Percentiles rank a stretch among this genome's conserved stretches.
phyloP scores from a whole-genome alignment of 2,888 invertebrate species.

The Patella pellucida region DNA sequence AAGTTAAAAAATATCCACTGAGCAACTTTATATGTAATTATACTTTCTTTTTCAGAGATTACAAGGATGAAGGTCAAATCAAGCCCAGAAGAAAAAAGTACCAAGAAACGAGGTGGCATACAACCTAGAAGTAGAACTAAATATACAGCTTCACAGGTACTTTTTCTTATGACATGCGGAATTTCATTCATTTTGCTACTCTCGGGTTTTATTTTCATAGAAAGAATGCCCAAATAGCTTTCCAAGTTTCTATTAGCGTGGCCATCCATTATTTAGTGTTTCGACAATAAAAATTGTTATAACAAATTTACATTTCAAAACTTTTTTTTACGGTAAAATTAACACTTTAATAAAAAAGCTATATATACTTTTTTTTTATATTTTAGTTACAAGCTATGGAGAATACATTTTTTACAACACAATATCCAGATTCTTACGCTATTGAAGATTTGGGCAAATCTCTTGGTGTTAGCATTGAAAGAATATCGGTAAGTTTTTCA shows the following conservation, averaged over 20 bases:
- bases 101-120: constrained; percentile 8
- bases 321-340: no score
- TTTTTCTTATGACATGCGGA: no score
- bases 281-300: no score
- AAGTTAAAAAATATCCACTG: no score
- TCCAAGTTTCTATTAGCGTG: no score
- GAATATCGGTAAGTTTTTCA: background rate
- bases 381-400: background rate
- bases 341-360: background rate
- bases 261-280: no score
- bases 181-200: no score
- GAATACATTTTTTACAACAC: background rate
- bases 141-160: background rate
- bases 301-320: no score
- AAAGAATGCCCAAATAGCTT: no score
- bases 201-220: no score
- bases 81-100: background rate
- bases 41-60: no score
- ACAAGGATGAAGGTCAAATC: background rate
- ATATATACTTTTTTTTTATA: background rate
- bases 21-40: no score
- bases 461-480: background rate
- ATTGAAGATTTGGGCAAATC: background rate
- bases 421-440: background rate
- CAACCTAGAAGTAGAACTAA: constrained; percentile 5